Evolutionary conservation across 2,888 invertebrate species (phyloP).

Genomic region (Euplagia quadripunctaria): DNA sequence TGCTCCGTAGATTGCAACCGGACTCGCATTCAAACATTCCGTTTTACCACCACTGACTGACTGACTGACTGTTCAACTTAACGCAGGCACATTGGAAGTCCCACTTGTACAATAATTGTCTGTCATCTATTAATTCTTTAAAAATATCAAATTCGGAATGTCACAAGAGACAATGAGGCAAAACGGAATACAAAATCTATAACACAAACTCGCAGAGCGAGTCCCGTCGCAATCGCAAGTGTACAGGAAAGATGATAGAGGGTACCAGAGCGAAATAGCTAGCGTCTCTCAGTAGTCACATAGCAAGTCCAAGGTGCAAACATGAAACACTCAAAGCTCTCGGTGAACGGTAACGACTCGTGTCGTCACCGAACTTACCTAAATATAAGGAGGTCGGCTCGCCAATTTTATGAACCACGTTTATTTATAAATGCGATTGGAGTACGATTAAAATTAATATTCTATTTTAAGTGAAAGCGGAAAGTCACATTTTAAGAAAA

Average conservation of each 20-base stretch:
- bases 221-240: constrained; percentile 86
- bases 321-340: constrained; percentile 88
- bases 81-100: not conserved
- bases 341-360: constrained; percentile 79
- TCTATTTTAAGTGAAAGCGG: not conserved
- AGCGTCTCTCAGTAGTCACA: constrained; percentile 86
- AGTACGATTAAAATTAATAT: constrained; percentile 5
- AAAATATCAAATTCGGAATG: constrained; percentile 16
- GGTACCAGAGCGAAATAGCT: constrained; percentile 86
- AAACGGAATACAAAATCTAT: constrained; percentile 63
- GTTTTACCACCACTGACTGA: constrained; percentile 62
- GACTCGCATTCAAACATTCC: constrained; percentile 78
- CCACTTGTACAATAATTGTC: not conserved
- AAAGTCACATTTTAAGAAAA: constrained; percentile 23
- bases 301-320: constrained; percentile 89
- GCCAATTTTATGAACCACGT: constrained; percentile 36
- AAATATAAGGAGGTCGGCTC: constrained; percentile 63
- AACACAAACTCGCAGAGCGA: constrained; percentile 67
- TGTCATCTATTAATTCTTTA: not conserved
- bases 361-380: constrained; percentile 82
- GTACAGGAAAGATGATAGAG: constrained; percentile 87
- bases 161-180: constrained; percentile 49
- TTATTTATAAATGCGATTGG: not conserved
- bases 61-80: constrained; percentile 16
- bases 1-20: constrained; percentile 88